Evolutionary conservation across 2,888 invertebrate species (phyloP), one percentile per base, ranked within the genome.

Genomic region (Aradus depressus): DNA sequence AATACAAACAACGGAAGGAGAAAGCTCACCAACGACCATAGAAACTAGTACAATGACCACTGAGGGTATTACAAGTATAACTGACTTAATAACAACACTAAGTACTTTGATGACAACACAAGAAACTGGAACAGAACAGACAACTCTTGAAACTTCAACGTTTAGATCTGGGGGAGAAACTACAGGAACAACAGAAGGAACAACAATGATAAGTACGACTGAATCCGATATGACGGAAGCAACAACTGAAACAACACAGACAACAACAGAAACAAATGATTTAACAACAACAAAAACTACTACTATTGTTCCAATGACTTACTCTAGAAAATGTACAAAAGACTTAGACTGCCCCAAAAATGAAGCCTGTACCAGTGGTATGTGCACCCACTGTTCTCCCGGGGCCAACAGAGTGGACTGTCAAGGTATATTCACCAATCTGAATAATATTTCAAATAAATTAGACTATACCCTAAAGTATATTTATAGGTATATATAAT

Each of bases 321-420:
- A 38, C 5, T 42, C 41, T n/a, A 42, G 42, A 41, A 50, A 50
- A 42, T 50, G 50, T 50, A 42, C 41, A 42, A 50, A 50, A 34
- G 50, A 90, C 72, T 79, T 81, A 67, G 88, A 91, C 66, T 92
- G 91, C 70, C 77, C 79, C 58, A 70, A 82, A 67, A 84, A 82
- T 59, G 86, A 90, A 72, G 85, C 84, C 66, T 92, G 91, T 74
- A 79, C 87, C 70, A 80, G 80, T 68, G 76, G 77, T 66, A 78
- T 80, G 68, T 90, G 90, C 68, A 82, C 84, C 70, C 81, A 81
- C 65, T 82, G 81, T 66, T 73, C 71, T 58, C 67, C 65, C 55
- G 72, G 71, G 62, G 68, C 67, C 63, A 68, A 69, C 59, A 73
- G 73, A 70, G 72, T 69, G 72, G 70, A 72, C 68, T 80, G 79